Evolutionary conservation across 2,888 invertebrate genomes (phyloP), one percentile per base, ranked within the genome.

Genomic region (Drosophila monieri): DNA sequence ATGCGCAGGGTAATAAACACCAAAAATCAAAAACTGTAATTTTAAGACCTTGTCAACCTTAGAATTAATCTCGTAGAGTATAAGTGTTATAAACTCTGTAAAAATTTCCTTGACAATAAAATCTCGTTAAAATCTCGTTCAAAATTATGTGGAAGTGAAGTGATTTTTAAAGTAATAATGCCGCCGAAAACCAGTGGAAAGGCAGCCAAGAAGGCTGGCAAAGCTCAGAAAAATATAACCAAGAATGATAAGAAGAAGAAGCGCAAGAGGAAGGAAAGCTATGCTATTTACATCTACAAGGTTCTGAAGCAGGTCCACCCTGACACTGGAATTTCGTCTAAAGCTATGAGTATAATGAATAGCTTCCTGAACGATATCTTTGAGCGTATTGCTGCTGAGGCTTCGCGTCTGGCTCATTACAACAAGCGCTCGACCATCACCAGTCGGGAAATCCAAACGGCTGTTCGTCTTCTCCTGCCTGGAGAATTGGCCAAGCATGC

Each of bases 301-400:
- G 77, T 77, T 48, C 80, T 95, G 64, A 93, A 93, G 78, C 93
- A 93, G 76, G 93, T 94, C 0, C 94, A 94, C 21, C 21, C 21
- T 21, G 21, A 21, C 21, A 21, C 21, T 21, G 21, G 21, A 21
- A 21, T 21, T 21, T 21, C 21, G 21, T 21, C 21, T 21, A 21
- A 21, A 21, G 21, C 21, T 21, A 21, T 21, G 21, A 21, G 21
- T 21, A 21, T 21, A 21, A 21, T 21, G 21, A 21, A 21, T 4
- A 21, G 21, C 21, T 21, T 21, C 21, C 3, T 21, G 4, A 21
- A 21, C 76, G 95, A 96, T 77, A 94, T 95, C 81, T 92, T 96
- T 81, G 95, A 96, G 88, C 93, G 94, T 46, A 94, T 96, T 46
- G 95, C 95, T 0, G 91, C 92, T 0, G 52, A 21, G 21, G 21